These are phyloP conservation scores for Pammene aurita DNA, from an alignment of 2,888 invertebrate species.

Conservation along the genomic window DNA sequence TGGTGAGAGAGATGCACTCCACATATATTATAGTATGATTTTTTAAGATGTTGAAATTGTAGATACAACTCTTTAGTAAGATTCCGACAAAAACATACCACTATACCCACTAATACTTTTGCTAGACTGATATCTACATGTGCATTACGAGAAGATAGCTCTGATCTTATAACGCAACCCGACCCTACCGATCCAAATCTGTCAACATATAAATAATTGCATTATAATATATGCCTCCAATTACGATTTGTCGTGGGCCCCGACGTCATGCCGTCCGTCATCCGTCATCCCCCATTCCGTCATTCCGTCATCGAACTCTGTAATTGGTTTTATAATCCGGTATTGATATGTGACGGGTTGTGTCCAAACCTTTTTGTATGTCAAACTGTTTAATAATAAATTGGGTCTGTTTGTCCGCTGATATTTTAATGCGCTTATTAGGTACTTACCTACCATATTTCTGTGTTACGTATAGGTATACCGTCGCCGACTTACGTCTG, in stretches of 20 bases:
- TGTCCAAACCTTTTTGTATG: slow-evolving; percentile 40
- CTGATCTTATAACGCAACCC: neutral
- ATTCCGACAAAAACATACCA: too few species aligned
- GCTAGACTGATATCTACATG: neutral
- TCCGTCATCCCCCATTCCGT: slow-evolving; percentile 31
- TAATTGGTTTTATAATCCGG: slow-evolving; percentile 38
- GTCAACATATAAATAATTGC: slow-evolving; percentile 41
- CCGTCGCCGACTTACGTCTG: too few species aligned
- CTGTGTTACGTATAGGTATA: too few species aligned
- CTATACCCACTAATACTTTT: neutral
- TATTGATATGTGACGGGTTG: slow-evolving; percentile 40
- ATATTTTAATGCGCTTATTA: neutral
- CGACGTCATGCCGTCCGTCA: slow-evolving; percentile 37
- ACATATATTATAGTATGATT: too few species aligned
- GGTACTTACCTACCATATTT: too few species aligned
- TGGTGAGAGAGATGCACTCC: too few species aligned
- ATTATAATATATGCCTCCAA: slow-evolving; percentile 36
- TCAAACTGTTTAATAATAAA: slow-evolving; percentile 27
- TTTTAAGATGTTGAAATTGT: too few species aligned
- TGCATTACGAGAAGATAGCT: neutral
- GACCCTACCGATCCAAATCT: slow-evolving; percentile 34
- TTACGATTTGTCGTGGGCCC: slow-evolving; percentile 39
- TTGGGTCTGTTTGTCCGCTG: slow-evolving; percentile 22
- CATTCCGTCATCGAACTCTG: slow-evolving; percentile 25
- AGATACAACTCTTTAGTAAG: too few species aligned